phyloP scores from a whole-genome alignment of 2,797 vertebrate genomes.

The Podarcis siculus region DNA sequence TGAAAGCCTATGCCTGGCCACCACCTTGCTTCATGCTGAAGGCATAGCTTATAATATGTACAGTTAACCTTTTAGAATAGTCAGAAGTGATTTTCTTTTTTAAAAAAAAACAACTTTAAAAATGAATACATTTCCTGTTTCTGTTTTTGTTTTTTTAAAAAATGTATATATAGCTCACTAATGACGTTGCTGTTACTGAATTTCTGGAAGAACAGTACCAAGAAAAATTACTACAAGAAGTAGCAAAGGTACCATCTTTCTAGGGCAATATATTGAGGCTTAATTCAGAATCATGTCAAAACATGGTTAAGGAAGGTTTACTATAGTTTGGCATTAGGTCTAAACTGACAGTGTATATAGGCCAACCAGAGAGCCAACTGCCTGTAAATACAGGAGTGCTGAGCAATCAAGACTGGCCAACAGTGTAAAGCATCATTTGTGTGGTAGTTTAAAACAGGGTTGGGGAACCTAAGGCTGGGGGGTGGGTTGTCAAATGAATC shows the following conservation, averaged over 20 bases:
- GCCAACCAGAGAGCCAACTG: neutral
- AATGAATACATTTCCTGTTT: conserved; percentile 43
- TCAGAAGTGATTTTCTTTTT: neutral
- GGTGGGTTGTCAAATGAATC: no score
- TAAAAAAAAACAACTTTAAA: neutral
- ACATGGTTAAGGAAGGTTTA: neutral
- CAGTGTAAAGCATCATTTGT: neutral
- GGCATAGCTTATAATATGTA: conserved; percentile 42
- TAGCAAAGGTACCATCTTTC: conserved; percentile 86
- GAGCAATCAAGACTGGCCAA: fast-evolving
- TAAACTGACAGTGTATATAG: neutral
- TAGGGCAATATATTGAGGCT: neutral
- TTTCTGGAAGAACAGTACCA: conserved; percentile 81
- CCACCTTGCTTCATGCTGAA: conserved; percentile 2
- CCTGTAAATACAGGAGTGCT: neutral
- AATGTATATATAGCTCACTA: conserved; percentile 54
- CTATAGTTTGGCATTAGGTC: neutral
- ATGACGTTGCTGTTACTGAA: conserved; percentile 56
- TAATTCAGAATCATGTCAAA: neutral
- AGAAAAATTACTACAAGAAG: conserved; percentile 90
- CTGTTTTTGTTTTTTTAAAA: conserved; percentile 33
- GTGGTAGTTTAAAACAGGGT: neutral
- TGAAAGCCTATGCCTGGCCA: fast-evolving
- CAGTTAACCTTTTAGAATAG: conserved; percentile 31
- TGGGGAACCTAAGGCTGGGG: no score